phyloP scores from a whole-genome alignment of 2,888 invertebrate genomes.

The Diaprepes abbreviatus region DNA sequence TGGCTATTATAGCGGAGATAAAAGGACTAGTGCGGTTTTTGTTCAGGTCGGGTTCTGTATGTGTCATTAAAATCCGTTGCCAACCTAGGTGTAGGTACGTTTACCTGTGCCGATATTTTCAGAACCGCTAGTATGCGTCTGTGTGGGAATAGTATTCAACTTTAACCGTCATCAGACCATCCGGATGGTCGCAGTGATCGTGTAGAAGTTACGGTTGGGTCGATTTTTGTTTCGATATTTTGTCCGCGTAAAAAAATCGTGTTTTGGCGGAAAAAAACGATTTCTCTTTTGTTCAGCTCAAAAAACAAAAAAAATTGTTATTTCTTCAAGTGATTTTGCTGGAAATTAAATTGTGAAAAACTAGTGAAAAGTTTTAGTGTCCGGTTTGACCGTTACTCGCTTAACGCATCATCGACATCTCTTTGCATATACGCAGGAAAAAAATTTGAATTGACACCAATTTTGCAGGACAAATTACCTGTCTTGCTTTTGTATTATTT shows the following conservation, averaged over 20 bases:
- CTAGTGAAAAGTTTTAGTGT: not conserved
- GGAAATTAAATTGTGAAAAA: slow-evolving; percentile 7
- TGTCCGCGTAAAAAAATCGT: slow-evolving; percentile 22
- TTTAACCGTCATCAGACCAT: slow-evolving; percentile 55
- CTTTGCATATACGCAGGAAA: not conserved
- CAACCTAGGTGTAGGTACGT: slow-evolving; percentile 55
- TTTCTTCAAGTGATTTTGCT: not conserved
- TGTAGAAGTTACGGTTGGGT: slow-evolving; percentile 26
- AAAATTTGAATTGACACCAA: not conserved
- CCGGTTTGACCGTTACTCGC: slow-evolving; percentile 24
- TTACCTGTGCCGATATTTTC: slow-evolving; percentile 66
- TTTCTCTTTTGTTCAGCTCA: slow-evolving; percentile 8
- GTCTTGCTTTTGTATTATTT: not conserved
- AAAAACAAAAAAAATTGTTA: slow-evolving; percentile 20
- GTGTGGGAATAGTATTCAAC: slow-evolving; percentile 57
- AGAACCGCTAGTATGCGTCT: slow-evolving; percentile 61
- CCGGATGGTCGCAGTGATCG: slow-evolving; percentile 43
- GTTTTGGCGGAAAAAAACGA: not conserved
- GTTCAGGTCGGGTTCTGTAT: slow-evolving; percentile 6
- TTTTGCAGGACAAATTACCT: not conserved
- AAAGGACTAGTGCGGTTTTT: slow-evolving; percentile 21
- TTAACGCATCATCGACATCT: slow-evolving; percentile 24
- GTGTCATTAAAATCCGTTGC: slow-evolving; percentile 48
- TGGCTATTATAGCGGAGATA: not conserved
- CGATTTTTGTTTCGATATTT: slow-evolving; percentile 44